Conservation (phyloP, 64 coral and sea anemone species). For the Actinia equina region DNA sequence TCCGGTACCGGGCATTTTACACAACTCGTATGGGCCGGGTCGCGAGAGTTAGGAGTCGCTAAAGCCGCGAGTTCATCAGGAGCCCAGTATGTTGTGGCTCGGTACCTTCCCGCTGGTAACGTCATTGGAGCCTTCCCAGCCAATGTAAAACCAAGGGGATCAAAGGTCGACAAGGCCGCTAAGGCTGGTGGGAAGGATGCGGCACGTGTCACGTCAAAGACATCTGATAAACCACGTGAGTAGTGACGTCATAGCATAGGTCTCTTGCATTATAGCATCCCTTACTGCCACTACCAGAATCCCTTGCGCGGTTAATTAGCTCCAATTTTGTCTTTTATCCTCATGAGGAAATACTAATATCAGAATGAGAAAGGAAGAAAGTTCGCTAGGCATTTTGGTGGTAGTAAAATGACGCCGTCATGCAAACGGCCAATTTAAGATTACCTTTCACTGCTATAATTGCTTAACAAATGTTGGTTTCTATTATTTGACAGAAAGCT, state of each 20-base stretch:
- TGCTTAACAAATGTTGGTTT: not conserved
- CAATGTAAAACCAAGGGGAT: conserved; percentile 82
- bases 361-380: too few species aligned
- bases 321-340: too few species aligned
- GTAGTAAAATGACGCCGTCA: too few species aligned
- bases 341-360: too few species aligned
- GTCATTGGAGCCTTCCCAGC: conserved; percentile 89
- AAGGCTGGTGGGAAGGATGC: conserved; percentile 22
- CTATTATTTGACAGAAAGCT: conserved; percentile 40
- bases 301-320: too few species aligned
- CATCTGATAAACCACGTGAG: conserved; percentile 62
- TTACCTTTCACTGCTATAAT: too few species aligned
- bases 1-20: conserved; percentile 95
- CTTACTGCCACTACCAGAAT: too few species aligned
- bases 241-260: not conserved
- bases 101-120: conserved; percentile 90
- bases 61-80: conserved; percentile 79
- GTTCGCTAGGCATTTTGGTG: too few species aligned
- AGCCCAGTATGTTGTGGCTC: conserved; percentile 84
- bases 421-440: too few species aligned
- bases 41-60: conserved; percentile 79
- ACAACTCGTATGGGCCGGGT: conserved; percentile 85
- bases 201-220: not conserved
- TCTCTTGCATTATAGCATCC: too few species aligned
- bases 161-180: conserved; percentile 49